These are phyloP conservation scores for Brachionus rotundiformis DNA, from an alignment of 1,140 invertebrate genomes.

Conservation along the genomic window DNA sequence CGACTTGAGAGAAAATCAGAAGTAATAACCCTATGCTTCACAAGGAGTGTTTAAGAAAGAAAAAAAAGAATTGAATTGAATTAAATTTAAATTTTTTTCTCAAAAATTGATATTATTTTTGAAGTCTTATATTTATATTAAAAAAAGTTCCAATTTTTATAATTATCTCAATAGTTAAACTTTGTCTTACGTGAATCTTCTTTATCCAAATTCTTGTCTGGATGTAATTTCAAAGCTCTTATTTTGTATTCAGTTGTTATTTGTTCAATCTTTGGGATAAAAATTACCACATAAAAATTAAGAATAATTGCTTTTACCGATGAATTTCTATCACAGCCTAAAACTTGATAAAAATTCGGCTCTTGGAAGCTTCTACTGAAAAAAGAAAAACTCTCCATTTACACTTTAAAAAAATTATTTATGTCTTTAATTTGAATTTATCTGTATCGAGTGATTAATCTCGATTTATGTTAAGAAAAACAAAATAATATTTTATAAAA, in stretches of 20 bases:
- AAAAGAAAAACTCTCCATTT: background rate
- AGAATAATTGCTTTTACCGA: slow-evolving; percentile 5
- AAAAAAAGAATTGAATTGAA: no score
- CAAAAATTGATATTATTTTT: no score
- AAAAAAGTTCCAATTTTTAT: no score
- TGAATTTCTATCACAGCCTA: slow-evolving; percentile 30
- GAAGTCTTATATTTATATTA: no score
- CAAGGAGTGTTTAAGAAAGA: no score
- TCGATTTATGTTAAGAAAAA: background rate
- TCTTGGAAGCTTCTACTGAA: background rate
- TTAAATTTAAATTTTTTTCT: no score
- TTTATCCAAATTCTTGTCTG: slow-evolving; percentile 24
- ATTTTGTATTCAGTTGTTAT: slow-evolving; percentile 27
- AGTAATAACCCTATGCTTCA: no score
- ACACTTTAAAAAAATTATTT: background rate
- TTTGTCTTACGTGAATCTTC: slow-evolving; percentile 31
- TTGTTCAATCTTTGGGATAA: slow-evolving; percentile 42
- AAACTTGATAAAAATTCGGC: slow-evolving; percentile 38
- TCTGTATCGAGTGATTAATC: background rate
- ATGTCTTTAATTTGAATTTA: background rate
- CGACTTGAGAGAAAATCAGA: no score
- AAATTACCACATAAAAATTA: background rate
- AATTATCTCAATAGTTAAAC: no score
- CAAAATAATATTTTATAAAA: slow-evolving; percentile 18
- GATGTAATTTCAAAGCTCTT: slow-evolving; percentile 35